Evolutionary conservation across 2,797 vertebrate species (phyloP).

Genomic region (Micrastur ruficollis): DNA sequence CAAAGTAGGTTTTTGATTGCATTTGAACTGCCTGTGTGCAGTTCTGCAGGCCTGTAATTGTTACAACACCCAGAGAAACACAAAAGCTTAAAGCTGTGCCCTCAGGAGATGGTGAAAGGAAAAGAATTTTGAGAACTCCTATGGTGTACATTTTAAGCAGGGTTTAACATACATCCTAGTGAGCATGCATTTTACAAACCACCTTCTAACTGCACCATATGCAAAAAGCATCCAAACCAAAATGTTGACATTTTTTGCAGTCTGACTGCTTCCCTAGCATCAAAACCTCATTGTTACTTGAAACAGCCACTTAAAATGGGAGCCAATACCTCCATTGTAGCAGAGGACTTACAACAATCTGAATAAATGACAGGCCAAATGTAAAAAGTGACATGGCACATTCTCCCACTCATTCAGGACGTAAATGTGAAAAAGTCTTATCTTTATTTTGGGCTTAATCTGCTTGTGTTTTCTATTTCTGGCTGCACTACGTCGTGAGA

Average conservation of each 20-base stretch:
- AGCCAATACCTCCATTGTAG: background rate
- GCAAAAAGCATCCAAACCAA: background rate
- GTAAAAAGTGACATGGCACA: background rate
- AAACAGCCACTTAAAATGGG: background rate
- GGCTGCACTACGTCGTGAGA: background rate
- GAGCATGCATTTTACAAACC: background rate
- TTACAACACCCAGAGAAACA: background rate
- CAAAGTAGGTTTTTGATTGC: background rate
- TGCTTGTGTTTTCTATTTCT: constrained; percentile 28
- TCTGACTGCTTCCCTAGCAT: background rate
- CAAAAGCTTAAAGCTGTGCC: background rate
- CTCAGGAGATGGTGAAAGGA: background rate
- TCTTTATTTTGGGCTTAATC: constrained; percentile 9
- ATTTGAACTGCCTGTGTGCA: background rate
- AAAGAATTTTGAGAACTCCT: background rate
- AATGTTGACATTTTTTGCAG: background rate
- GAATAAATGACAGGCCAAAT: background rate
- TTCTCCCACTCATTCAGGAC: background rate
- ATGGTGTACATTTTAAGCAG: background rate
- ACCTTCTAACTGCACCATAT: background rate
- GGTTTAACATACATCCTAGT: background rate
- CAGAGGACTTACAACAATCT: background rate
- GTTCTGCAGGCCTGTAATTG: background rate
- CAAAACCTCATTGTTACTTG: background rate
- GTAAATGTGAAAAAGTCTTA: background rate